Conservation (phyloP, 2,888 invertebrate species). For the Caenorhabditis imperialis region DNA sequence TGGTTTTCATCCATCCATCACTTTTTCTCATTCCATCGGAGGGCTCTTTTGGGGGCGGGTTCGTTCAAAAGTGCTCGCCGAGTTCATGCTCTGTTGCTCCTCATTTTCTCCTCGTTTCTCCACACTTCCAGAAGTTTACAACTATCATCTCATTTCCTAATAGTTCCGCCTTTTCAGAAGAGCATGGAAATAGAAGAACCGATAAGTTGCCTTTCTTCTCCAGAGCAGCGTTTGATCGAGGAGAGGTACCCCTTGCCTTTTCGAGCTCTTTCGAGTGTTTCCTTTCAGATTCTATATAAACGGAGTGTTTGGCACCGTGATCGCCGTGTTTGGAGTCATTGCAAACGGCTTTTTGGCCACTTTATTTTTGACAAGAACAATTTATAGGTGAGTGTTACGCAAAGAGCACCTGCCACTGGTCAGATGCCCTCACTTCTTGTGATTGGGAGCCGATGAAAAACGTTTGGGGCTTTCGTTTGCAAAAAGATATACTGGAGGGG, state of each 20-base stretch:
- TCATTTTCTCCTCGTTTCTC: neutral
- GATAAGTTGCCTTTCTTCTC: slow-evolving; percentile 44
- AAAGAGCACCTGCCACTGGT: slow-evolving; percentile 18
- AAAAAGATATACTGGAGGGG: slow-evolving; percentile 7
- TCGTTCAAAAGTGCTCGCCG: slow-evolving; percentile 29
- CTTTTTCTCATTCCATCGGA: slow-evolving; percentile 8
- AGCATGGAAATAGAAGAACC: slow-evolving; percentile 47
- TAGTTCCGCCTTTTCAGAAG: slow-evolving; percentile 18
- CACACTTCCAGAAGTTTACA: neutral
- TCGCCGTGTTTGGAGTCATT: slow-evolving; percentile 73
- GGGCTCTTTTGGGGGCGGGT: slow-evolving; percentile 20
- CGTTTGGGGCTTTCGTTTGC: slow-evolving; percentile 9
- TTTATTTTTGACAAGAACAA: slow-evolving; percentile 68
- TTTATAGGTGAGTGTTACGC: slow-evolving; percentile 69
- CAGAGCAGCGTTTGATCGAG: slow-evolving; percentile 46
- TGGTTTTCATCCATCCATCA: slow-evolving; percentile 30
- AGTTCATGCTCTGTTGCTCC: slow-evolving; percentile 48
- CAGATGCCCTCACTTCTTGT: slow-evolving; percentile 17
- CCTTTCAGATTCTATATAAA: slow-evolving; percentile 67
- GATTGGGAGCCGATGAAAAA: too few species aligned
- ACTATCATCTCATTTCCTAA: neutral
- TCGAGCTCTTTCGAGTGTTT: neutral
- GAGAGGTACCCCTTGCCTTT: slow-evolving; percentile 24
- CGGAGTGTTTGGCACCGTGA: slow-evolving; percentile 68
- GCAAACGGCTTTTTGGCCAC: slow-evolving; percentile 73